Evolutionary conservation across 2,797 vertebrate species (phyloP).

Genomic region (Ambastaia sidthimunki): DNA sequence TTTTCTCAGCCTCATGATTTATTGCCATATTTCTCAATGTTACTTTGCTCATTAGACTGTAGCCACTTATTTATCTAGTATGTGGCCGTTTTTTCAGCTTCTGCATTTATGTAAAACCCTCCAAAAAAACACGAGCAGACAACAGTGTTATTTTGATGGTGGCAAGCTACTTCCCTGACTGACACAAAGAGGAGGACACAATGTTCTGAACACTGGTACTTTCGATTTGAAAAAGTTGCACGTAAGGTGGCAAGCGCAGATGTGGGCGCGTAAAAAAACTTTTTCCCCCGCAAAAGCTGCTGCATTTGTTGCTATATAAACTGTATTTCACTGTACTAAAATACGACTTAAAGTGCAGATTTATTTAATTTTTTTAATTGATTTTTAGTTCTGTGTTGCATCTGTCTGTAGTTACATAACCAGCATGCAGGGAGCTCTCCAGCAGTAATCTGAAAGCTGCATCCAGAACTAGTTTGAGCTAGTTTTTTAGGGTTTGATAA

Average conservation of each 20-base stretch:
- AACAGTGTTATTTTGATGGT: conserved; percentile 47
- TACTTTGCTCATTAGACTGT: not conserved
- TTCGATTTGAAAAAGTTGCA: conserved; percentile 39
- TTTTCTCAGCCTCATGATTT: not conserved
- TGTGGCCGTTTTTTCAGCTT: not conserved
- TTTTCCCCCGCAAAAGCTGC: conserved; percentile 9
- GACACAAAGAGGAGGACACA: conserved; percentile 46
- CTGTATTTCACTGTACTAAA: not conserved
- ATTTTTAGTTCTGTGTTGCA: not conserved
- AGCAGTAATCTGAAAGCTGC: not conserved
- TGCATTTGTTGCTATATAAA: not conserved
- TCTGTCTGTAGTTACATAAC: conserved; percentile 6
- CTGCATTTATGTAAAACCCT: not conserved
- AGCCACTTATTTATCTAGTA: not conserved
- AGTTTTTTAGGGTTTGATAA: conserved; percentile 30
- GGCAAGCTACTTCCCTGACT: conserved; percentile 52
- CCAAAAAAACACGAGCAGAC: not conserved
- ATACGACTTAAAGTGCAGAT: not conserved
- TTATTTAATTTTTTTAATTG: not conserved
- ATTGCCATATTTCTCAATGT: not conserved
- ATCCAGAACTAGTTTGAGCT: conserved; percentile 26
- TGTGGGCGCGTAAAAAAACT: conserved; percentile 24
- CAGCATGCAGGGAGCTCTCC: not conserved
- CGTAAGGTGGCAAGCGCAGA: conserved; percentile 22
- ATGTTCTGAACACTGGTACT: conserved; percentile 55